Conservation (phyloP, 2,113 vertebrate genomes). For the Lampris megalopsis region DNA sequence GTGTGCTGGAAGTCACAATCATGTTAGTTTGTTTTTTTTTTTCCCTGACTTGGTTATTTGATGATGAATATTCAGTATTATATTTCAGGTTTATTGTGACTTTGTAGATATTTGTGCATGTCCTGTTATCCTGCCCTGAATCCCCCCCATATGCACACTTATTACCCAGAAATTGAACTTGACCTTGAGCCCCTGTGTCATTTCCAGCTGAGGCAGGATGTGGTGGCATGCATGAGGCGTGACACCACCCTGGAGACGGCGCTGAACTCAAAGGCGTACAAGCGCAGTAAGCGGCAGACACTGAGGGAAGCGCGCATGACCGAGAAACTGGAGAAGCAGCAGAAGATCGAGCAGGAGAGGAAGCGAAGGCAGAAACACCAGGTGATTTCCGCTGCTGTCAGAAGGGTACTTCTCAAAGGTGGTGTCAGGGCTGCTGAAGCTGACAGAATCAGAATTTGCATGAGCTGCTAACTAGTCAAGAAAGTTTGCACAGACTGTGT, state of each 20-base stretch:
- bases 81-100: too few species aligned
- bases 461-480: too few species aligned
- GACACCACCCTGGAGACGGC: constrained; percentile 97
- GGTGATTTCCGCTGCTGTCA: constrained; percentile 72
- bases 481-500: too few species aligned
- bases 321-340: constrained; percentile 98
- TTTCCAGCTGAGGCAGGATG: constrained; percentile 92
- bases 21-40: too few species aligned
- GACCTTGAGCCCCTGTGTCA: not conserved
- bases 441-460: too few species aligned
- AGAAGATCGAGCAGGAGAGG: constrained; percentile 98
- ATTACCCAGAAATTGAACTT: not conserved
- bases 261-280: constrained; percentile 97
- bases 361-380: constrained; percentile 98
- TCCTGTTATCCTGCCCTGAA: not conserved
- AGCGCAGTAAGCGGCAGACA: constrained; percentile 96
- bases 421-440: too few species aligned
- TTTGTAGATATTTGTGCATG: too few species aligned
- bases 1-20: too few species aligned
- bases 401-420: not conserved
- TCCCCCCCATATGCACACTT: not conserved
- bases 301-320: constrained; percentile 97
- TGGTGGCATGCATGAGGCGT: constrained; percentile 96
- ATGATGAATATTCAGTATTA: too few species aligned
- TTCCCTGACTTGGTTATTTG: too few species aligned